These are phyloP conservation scores for Oreotrochilus melanogaster DNA, from an alignment of 2,113 vertebrate species.

Conservation along the genomic window DNA sequence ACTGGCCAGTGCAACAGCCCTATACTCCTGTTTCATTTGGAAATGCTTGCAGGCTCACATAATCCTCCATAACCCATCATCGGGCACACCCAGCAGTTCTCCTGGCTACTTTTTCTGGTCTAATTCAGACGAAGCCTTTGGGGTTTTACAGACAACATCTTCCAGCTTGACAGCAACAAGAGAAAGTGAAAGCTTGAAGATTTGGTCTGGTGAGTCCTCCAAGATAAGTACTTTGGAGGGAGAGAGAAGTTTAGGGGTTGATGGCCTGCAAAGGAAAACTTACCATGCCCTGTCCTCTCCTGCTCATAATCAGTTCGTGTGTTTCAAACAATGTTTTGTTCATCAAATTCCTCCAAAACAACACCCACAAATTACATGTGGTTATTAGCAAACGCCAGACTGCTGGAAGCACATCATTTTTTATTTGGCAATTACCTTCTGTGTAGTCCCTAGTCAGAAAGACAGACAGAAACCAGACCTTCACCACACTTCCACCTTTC, in stretches of 20 bases:
- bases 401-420: neutral
- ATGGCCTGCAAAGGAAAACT: neutral
- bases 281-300: neutral
- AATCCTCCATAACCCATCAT: neutral
- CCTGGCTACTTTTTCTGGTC: neutral
- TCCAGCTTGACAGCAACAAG: neutral
- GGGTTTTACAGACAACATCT: neutral
- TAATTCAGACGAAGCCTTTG: neutral
- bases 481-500: fast-evolving
- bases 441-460: neutral
- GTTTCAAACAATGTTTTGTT: neutral
- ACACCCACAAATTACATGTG: neutral
- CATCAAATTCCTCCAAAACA: neutral
- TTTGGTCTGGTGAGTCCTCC: neutral
- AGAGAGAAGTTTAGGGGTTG: neutral
- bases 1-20: neutral
- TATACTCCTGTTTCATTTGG: neutral
- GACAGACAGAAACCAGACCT: neutral
- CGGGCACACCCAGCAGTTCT: neutral
- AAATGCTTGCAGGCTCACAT: neutral
- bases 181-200: neutral
- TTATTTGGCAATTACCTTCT: neutral
- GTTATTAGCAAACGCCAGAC: neutral
- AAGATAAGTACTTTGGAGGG: neutral
- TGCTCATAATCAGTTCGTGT: neutral